These are phyloP conservation scores for Heliconius melpomene DNA, from an alignment of 1,140 invertebrate species.

Conservation along the genomic window DNA sequence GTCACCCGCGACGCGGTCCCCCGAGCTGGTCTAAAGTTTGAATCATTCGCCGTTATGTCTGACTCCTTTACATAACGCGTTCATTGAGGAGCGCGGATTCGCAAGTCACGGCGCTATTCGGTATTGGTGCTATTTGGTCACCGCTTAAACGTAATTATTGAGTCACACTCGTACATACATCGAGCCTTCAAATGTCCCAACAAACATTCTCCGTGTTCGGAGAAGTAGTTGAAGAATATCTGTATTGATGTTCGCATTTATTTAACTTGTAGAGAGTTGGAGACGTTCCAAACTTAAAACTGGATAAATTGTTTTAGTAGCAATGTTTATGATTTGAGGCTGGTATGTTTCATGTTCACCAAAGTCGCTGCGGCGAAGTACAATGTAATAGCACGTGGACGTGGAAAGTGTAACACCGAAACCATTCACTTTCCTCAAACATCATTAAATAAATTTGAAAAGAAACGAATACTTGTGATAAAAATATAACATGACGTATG, in stretches of 20 bases:
- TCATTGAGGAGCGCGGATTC: neutral
- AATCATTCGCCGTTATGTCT: neutral
- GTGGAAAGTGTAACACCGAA: no score
- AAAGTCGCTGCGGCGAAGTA: no score
- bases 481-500: neutral
- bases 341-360: no score
- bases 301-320: no score
- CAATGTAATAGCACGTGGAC: no score
- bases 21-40: neutral
- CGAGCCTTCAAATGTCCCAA: neutral
- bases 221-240: no score
- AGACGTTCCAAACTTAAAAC: no score
- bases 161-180: conserved; percentile 11
- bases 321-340: no score
- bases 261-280: no score
- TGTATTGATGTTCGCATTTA: no score
- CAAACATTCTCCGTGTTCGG: neutral
- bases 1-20: no score
- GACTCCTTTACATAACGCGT: neutral
- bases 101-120: conserved; percentile 12
- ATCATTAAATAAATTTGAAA: neutral
- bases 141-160: conserved; percentile 15
- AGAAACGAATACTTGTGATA: neutral
- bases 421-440: no score
- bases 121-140: conserved; percentile 5